Conservation (phyloP, 2,888 invertebrate genomes). For the Apodemia mormo region DNA sequence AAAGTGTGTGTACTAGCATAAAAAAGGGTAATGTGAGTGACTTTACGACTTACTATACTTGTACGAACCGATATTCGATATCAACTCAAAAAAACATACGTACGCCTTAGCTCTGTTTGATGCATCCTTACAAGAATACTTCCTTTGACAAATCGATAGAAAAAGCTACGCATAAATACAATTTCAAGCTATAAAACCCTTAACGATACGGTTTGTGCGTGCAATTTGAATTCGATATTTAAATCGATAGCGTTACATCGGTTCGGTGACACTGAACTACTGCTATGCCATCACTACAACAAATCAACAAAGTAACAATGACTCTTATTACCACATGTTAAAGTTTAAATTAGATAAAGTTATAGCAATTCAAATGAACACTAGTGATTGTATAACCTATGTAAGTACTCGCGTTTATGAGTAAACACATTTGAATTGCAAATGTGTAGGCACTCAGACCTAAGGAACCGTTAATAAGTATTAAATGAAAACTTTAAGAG, state of each 20-base stretch:
- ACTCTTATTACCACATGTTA: not conserved
- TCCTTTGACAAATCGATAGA: not conserved
- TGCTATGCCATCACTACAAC: constrained; percentile 19
- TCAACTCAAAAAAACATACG: no score
- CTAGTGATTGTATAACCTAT: constrained; percentile 13
- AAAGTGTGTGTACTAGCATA: no score
- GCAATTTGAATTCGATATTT: constrained; percentile 16
- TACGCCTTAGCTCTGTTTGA: not conserved
- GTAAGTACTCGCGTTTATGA: constrained; percentile 38
- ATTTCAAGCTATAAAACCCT: not conserved
- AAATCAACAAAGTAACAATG: not conserved
- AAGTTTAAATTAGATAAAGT: not conserved
- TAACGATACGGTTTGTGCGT: constrained; percentile 16
- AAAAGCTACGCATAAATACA: not conserved
- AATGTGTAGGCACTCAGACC: constrained; percentile 51
- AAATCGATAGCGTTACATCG: constrained; percentile 5
- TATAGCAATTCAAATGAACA: not conserved
- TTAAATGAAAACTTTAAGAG: constrained; percentile 48
- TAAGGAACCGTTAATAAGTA: constrained; percentile 47
- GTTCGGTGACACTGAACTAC: constrained; percentile 16
- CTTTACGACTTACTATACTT: no score
- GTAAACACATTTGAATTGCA: constrained; percentile 50
- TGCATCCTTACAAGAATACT: not conserved
- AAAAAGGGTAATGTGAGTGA: no score
- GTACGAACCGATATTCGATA: no score